Conservation (phyloP, 2,113 vertebrate genomes). For the Pteruthius melanotis region DNA sequence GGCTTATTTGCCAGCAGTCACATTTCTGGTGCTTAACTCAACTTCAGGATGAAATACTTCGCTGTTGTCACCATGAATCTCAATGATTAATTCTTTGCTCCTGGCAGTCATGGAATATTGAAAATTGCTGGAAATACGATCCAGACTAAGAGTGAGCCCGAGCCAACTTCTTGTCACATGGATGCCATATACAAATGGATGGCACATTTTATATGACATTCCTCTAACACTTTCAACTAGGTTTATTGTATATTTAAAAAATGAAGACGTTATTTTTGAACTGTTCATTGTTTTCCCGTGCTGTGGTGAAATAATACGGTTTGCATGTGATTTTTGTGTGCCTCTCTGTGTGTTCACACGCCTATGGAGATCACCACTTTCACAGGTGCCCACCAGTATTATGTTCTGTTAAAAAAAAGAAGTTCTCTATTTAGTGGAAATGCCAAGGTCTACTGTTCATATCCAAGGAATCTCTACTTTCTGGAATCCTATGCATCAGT, state of each 20-base stretch:
- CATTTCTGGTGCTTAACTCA: conserved; percentile 1
- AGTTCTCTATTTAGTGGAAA: neutral
- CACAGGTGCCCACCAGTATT: neutral
- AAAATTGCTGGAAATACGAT: conserved; percentile 12
- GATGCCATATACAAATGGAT: neutral
- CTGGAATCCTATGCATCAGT: neutral
- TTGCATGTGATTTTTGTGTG: neutral
- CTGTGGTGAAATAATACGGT: neutral
- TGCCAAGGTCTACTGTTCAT: neutral
- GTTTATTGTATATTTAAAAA: neutral
- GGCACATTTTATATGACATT: neutral
- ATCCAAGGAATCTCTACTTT: neutral
- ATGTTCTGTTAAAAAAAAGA: neutral
- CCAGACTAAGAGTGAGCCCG: neutral
- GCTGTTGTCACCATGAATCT: conserved; percentile 1
- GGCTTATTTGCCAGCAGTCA: conserved; percentile 1
- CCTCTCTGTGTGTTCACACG: neutral
- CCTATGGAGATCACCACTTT: neutral
- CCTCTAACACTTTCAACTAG: neutral
- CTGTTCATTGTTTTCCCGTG: neutral
- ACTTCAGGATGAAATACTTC: neutral
- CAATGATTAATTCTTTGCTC: conserved; percentile 30
- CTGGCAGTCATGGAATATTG: conserved; percentile 25
- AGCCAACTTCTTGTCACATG: neutral
- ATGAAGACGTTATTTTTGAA: neutral